phyloP scores from a whole-genome alignment of 2,113 vertebrate species.

The Diglossa brunneiventris region DNA sequence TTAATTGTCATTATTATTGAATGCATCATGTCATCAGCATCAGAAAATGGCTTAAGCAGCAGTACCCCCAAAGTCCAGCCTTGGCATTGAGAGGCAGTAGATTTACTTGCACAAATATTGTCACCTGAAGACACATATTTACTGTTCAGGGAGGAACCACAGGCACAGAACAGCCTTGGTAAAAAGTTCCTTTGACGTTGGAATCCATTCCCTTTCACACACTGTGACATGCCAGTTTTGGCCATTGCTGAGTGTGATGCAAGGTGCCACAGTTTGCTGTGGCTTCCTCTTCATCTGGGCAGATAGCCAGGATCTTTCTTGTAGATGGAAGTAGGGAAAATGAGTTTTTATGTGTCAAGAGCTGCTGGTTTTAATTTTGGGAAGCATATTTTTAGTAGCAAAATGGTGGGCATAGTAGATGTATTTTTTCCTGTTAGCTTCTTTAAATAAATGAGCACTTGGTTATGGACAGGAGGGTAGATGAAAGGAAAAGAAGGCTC shows the following conservation, averaged over 20 bases:
- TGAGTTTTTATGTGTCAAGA: background rate
- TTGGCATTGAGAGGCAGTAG: background rate
- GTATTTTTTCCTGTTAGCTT: background rate
- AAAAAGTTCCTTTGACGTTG: background rate
- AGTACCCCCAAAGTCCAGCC: background rate
- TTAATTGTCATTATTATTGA: background rate
- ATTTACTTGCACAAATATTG: background rate
- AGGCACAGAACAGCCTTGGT: background rate
- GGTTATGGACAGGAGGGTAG: background rate
- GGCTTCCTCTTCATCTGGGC: background rate
- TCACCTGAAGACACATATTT: background rate
- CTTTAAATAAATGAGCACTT: background rate
- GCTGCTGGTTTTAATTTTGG: background rate
- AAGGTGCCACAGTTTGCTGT: background rate
- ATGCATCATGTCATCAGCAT: background rate
- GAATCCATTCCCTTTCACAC: background rate
- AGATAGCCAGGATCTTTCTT: background rate
- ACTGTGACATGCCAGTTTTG: background rate
- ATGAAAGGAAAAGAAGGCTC: background rate
- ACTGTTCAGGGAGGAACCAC: background rate
- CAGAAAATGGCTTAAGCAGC: background rate
- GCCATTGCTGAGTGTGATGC: background rate
- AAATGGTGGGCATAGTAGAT: background rate
- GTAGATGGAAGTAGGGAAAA: background rate
- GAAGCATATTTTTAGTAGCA: background rate